Conservation (phyloP, 2,113 vertebrate species). For the Neodontobutis hainanensis region DNA sequence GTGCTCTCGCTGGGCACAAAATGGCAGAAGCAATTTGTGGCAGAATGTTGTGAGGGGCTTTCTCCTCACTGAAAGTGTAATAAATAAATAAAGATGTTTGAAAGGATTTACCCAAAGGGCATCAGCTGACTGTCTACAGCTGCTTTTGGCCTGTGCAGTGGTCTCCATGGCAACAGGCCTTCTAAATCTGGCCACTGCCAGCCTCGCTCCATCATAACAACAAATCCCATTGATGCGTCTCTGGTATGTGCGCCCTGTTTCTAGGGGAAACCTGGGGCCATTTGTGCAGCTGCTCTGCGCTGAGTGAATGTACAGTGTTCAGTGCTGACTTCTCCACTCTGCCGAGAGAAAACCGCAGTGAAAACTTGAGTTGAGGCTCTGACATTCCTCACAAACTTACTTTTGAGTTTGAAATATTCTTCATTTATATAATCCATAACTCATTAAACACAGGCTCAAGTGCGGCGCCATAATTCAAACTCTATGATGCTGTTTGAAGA, state of each 20-base stretch:
- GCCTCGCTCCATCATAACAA: slow-evolving; percentile 71
- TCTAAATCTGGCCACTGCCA: slow-evolving; percentile 66
- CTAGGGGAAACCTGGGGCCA: slow-evolving; percentile 57
- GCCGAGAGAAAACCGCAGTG: slow-evolving; percentile 30
- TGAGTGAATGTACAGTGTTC: slow-evolving; percentile 51
- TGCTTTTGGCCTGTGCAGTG: slow-evolving; percentile 68
- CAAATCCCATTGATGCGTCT: slow-evolving; percentile 73
- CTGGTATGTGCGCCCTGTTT: slow-evolving; percentile 71
- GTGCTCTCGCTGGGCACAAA: slow-evolving; percentile 43
- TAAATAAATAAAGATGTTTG: slow-evolving; percentile 62
- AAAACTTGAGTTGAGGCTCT: slow-evolving; percentile 25
- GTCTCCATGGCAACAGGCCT: slow-evolving; percentile 76
- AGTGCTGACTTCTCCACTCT: slow-evolving; percentile 31
- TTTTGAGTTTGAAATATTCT: slow-evolving; percentile 1
- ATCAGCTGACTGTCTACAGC: slow-evolving; percentile 78
- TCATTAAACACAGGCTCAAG: slow-evolving; percentile 25
- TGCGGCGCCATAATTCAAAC: slow-evolving; percentile 29
- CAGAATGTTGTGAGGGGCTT: slow-evolving; percentile 10
- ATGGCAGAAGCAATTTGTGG: slow-evolving; percentile 41
- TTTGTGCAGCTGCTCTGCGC: slow-evolving; percentile 58
- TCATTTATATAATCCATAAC: slow-evolving; percentile 17
- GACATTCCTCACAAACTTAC: slow-evolving; percentile 3
- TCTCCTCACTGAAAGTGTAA: slow-evolving; percentile 41
- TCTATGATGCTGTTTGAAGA: slow-evolving; percentile 29
- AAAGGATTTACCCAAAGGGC: slow-evolving; percentile 72